Percentiles rank a stretch among this genome's conserved stretches.
These are phyloP conservation scores for Etheostoma nigrum DNA, from an alignment of 2,797 vertebrate genomes.

Conservation along the genomic window DNA sequence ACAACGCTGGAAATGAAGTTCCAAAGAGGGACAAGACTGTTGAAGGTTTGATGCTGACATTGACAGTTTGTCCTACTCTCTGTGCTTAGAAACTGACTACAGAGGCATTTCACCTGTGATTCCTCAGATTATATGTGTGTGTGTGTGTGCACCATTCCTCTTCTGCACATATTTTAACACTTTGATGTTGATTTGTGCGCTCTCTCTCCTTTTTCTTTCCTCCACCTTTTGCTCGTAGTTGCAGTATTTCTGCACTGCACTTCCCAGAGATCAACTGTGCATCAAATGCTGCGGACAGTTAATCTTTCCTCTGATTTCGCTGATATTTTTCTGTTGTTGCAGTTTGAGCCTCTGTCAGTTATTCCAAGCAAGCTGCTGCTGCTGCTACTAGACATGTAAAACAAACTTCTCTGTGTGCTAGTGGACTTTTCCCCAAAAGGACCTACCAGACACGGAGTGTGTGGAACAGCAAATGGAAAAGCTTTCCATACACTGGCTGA, in stretches of 20 bases:
- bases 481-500: slow-evolving; percentile 15
- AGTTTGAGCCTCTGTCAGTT: slow-evolving; percentile 6
- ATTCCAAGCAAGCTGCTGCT: slow-evolving; percentile 18
- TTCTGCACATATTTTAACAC: slow-evolving; percentile 7
- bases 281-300: not conserved
- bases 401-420: not conserved
- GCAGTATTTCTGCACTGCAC: slow-evolving; percentile 30
- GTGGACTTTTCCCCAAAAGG: slow-evolving; percentile 6
- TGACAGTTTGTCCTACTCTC: slow-evolving; percentile 8
- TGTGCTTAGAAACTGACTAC: slow-evolving; percentile 14
- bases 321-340: not conserved
- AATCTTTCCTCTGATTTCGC: not conserved
- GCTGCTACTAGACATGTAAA: slow-evolving; percentile 32
- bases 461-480: slow-evolving; percentile 17
- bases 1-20: slow-evolving; percentile 31
- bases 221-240: slow-evolving; percentile 38
- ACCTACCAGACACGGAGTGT: not conserved
- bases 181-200: not conserved
- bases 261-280: slow-evolving; percentile 30
- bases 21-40: slow-evolving; percentile 2
- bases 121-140: slow-evolving; percentile 6
- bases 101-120: slow-evolving; percentile 19
- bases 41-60: not conserved
- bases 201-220: not conserved
- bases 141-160: slow-evolving; percentile 1